Conservation (phyloP, 2,113 vertebrate species). For the Zosterops hypoxanthus region DNA sequence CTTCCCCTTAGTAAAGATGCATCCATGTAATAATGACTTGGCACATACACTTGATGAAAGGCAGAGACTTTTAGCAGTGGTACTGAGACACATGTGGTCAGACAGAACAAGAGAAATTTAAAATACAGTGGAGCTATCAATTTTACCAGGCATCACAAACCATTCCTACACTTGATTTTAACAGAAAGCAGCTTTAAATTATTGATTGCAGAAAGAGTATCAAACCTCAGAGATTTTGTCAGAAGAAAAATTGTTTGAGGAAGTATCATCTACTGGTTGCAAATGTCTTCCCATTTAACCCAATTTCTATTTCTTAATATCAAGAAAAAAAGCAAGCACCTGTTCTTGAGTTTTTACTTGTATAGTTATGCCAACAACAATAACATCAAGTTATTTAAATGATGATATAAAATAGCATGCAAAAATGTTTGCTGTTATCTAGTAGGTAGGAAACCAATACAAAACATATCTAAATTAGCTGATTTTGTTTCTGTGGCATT, state of each 20-base stretch:
- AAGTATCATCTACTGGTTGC: background rate
- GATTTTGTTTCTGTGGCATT: constrained; percentile 17
- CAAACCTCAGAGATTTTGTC: background rate
- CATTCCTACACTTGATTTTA: background rate
- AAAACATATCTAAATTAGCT: constrained; percentile 42
- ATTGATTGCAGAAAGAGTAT: background rate
- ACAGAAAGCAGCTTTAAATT: background rate
- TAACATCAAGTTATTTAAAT: background rate
- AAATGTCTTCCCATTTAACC: background rate
- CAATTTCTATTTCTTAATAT: background rate
- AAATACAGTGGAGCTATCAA: background rate
- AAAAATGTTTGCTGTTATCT: background rate
- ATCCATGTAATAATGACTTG: background rate
- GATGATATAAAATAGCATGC: background rate
- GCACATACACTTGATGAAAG: background rate
- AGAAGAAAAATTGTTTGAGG: background rate
- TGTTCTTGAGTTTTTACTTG: background rate
- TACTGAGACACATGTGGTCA: background rate
- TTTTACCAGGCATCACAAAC: background rate
- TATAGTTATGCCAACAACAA: background rate
- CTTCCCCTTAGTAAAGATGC: background rate
- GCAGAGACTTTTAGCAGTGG: background rate
- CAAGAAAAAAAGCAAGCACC: background rate
- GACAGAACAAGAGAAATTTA: background rate
- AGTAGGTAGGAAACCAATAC: constrained; percentile 37